Percentiles rank a stretch among this genome's conserved stretches.
Evolutionary conservation across 2,888 invertebrate species (phyloP).

Genomic region (Caenorhabditis wallacei): DNA sequence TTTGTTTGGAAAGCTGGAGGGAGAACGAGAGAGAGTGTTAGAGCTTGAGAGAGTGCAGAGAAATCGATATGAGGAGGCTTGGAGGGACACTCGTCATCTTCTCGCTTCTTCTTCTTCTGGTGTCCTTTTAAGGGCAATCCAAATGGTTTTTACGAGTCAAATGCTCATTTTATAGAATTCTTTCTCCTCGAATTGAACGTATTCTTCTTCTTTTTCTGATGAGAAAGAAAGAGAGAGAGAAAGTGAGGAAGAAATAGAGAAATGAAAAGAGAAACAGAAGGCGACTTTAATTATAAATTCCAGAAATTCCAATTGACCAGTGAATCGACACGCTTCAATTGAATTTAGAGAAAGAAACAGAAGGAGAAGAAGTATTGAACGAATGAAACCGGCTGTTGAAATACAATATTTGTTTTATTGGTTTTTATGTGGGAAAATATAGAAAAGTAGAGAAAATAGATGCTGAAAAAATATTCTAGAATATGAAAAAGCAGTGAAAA

Average conservation of each 20-base stretch:
- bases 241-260: conserved; percentile 1
- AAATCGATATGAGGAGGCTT: conserved; percentile 59
- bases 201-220: conserved; percentile 12
- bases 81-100: conserved; percentile 23
- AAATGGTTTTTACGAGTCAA: conserved; percentile 6
- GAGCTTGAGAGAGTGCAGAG: conserved; percentile 30
- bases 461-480: neutral
- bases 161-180: no score
- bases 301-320: conserved; percentile 24
- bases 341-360: neutral
- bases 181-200: neutral
- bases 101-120: neutral
- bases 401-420: no score
- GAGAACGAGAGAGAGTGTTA: conserved; percentile 11
- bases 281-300: conserved; percentile 39
- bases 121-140: neutral
- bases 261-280: neutral
- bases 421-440: neutral
- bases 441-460: neutral
- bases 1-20: conserved; percentile 38
- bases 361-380: neutral
- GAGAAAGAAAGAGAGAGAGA: neutral
- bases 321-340: neutral
- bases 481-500: neutral
- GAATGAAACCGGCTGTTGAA: neutral